A percentile compares a stretch with the other conserved stretches of the same genome.
These are phyloP conservation scores for Epinephelus cyanopodus DNA, from an alignment of 2,113 vertebrate species.

Conservation along the genomic window DNA sequence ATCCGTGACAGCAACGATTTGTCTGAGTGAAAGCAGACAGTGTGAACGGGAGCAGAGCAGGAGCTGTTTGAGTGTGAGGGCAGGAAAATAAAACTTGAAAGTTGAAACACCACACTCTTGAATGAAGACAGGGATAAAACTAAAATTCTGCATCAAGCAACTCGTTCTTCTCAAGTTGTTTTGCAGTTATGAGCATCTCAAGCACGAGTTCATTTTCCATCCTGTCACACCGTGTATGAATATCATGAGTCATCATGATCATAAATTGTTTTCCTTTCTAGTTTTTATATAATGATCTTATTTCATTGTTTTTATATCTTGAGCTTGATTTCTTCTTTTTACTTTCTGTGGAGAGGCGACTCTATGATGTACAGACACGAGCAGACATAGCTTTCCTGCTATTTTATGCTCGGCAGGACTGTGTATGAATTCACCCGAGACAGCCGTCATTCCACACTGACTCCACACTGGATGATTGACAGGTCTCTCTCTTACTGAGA, in stretches of 20 bases:
- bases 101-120: no score
- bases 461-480: not conserved
- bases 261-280: not conserved
- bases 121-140: no score
- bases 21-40: no score
- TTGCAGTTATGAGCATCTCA: constrained; percentile 29
- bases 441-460: not conserved
- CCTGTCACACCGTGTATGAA: no score
- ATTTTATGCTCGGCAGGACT: not conserved
- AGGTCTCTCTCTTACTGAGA: not conserved
- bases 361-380: not conserved
- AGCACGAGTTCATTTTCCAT: not conserved
- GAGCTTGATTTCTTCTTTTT: not conserved
- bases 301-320: not conserved
- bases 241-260: not conserved
- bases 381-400: no score
- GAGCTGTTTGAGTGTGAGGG: no score
- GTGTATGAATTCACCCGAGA: not conserved
- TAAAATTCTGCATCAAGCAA: not conserved
- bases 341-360: not conserved
- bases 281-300: not conserved
- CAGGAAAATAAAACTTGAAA: no score
- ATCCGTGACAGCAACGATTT: no score
- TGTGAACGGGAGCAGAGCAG: no score
- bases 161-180: not conserved